Conservation (phyloP, 2,888 invertebrate genomes). For the Drosophila anomelani region DNA sequence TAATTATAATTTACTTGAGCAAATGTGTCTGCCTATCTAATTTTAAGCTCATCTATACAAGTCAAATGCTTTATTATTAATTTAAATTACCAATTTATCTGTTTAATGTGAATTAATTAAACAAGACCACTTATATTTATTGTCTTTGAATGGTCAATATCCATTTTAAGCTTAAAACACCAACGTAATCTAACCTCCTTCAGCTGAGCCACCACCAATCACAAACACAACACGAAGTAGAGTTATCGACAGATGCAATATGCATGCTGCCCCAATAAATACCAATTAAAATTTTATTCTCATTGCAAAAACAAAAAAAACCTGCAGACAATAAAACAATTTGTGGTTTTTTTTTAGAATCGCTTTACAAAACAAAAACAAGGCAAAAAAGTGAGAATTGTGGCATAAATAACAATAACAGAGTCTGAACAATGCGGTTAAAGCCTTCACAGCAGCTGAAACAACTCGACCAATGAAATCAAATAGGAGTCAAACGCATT, state of each 20-base stretch:
- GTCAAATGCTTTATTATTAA: neutral
- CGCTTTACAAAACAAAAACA: constrained; percentile 10
- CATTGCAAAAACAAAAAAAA: constrained; percentile 34
- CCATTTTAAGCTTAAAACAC: neutral
- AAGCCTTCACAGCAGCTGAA: constrained; percentile 35
- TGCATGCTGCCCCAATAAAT: constrained; percentile 54
- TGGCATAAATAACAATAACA: constrained; percentile 42
- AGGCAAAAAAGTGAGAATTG: constrained; percentile 19
- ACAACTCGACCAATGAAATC: constrained; percentile 33
- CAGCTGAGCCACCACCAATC: neutral
- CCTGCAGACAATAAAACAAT: constrained; percentile 63
- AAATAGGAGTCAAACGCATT: constrained; percentile 30
- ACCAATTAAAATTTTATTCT: constrained; percentile 66
- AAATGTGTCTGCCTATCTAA: neutral
- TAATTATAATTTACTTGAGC: neutral
- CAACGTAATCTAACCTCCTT: neutral
- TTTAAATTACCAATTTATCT: neutral
- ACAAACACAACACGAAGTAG: constrained; percentile 6
- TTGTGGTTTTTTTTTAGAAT: constrained; percentile 64
- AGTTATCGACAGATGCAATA: constrained; percentile 34
- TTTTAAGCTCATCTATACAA: neutral
- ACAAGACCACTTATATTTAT: neutral
- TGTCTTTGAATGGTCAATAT: neutral
- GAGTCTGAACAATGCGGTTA: constrained; percentile 58
- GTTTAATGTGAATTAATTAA: neutral